phyloP scores from a whole-genome alignment of 92 coral and sea anemone genomes.

The Bergia puertoricense region DNA sequence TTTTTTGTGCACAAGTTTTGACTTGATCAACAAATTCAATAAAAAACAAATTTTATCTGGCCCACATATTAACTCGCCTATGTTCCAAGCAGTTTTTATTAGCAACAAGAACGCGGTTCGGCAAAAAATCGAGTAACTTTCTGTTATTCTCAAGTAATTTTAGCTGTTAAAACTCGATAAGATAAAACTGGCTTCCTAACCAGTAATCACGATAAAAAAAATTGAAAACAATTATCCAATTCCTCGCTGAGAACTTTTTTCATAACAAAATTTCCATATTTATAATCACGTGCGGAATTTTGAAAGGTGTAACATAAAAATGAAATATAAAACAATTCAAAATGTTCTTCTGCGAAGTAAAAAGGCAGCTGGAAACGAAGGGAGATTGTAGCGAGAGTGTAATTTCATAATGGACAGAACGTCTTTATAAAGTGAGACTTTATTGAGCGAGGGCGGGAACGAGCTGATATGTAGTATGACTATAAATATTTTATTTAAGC shows the following conservation, averaged over 20 bases:
- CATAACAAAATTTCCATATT: neutral
- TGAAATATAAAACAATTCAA: neutral
- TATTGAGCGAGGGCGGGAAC: constrained; percentile 14
- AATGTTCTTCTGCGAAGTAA: neutral
- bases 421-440: neutral
- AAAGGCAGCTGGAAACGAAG: neutral
- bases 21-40: neutral
- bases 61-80: neutral
- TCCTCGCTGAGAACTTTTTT: constrained; percentile 8
- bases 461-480: neutral
- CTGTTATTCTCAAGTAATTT: neutral
- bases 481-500: constrained; percentile 31
- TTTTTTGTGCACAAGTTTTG: constrained; percentile 12
- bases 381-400: neutral
- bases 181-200: neutral
- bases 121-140: neutral
- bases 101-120: neutral
- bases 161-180: too few species aligned
- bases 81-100: neutral
- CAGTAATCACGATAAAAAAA: neutral
- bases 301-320: neutral
- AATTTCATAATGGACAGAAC: neutral
- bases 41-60: neutral
- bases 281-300: neutral
- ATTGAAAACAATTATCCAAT: neutral